phyloP scores from a whole-genome alignment of 2,113 vertebrate species.

The Oostethus manadensis region DNA sequence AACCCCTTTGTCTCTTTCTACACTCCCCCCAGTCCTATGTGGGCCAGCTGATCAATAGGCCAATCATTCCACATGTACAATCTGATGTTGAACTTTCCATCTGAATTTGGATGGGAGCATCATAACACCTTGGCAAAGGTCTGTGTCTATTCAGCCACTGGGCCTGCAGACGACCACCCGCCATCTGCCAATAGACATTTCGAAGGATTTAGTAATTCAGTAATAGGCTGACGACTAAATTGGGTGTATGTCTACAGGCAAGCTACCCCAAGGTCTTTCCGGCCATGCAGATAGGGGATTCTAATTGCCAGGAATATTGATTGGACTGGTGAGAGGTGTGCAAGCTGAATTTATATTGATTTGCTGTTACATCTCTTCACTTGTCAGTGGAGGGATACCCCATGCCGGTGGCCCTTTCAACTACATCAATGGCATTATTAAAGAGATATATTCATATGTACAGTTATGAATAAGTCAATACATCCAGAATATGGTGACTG shows the following conservation, averaged over 20 bases:
- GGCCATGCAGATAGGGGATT: conserved; percentile 81
- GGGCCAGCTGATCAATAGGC: conserved; percentile 45
- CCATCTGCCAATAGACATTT: conserved; percentile 80
- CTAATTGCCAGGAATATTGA: conserved; percentile 82
- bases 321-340: conserved; percentile 64
- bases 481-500: not conserved
- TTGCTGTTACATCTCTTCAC: conserved; percentile 74
- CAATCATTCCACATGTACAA: conserved; percentile 61
- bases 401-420: not conserved
- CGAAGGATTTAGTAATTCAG: conserved; percentile 81
- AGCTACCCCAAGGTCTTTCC: conserved; percentile 71
- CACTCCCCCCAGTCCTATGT: conserved; percentile 11
- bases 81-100: conserved; percentile 71
- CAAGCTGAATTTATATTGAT: conserved; percentile 76
- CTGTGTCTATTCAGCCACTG: conserved; percentile 68
- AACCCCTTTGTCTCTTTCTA: conserved; percentile 12
- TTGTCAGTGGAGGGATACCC: conserved; percentile 61
- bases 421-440: not conserved
- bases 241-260: conserved; percentile 76
- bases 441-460: not conserved
- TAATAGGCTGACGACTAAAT: conserved; percentile 80
- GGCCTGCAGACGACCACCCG: conserved; percentile 51
- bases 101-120: conserved; percentile 49
- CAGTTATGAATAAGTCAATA: not conserved
- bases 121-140: conserved; percentile 73